phyloP scores from a whole-genome alignment of 1,140 invertebrate genomes.

The Pantala flavescens region DNA sequence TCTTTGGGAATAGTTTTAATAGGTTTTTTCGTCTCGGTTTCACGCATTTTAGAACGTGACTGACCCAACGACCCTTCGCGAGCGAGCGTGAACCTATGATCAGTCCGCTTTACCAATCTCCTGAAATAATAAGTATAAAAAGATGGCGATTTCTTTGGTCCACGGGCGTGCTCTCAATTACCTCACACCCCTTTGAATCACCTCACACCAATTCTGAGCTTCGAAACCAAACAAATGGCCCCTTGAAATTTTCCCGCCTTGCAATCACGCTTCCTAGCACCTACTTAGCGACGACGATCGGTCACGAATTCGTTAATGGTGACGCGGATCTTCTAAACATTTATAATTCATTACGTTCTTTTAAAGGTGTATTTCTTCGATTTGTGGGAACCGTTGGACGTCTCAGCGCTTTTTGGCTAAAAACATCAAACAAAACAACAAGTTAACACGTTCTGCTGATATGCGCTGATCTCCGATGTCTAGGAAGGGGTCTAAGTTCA shows the following conservation, averaged over 20 bases:
- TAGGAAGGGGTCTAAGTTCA: no score
- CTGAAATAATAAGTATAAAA: neutral
- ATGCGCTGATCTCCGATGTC: no score
- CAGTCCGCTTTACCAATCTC: neutral
- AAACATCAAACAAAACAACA: no score
- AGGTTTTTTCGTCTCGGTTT: neutral
- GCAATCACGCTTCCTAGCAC: neutral
- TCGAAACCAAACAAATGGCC: conserved; percentile 4
- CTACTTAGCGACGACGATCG: neutral
- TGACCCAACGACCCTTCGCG: neutral
- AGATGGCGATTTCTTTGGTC: no score
- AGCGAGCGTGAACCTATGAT: neutral
- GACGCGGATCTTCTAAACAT: no score
- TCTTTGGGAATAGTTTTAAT: neutral
- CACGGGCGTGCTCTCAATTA: neutral
- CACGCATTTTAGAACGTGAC: neutral
- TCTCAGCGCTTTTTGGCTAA: no score
- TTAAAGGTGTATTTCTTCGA: no score
- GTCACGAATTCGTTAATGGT: neutral
- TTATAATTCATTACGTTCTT: no score
- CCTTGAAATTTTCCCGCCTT: neutral
- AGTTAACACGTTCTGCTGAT: no score
- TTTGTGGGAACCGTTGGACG: no score
- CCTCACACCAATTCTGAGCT: neutral
- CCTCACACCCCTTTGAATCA: neutral